A percentile compares a stretch with the other conserved stretches of the same genome.
Evolutionary conservation across 2,113 vertebrate species (phyloP).

Genomic region (Phyllostomus discolor): DNA sequence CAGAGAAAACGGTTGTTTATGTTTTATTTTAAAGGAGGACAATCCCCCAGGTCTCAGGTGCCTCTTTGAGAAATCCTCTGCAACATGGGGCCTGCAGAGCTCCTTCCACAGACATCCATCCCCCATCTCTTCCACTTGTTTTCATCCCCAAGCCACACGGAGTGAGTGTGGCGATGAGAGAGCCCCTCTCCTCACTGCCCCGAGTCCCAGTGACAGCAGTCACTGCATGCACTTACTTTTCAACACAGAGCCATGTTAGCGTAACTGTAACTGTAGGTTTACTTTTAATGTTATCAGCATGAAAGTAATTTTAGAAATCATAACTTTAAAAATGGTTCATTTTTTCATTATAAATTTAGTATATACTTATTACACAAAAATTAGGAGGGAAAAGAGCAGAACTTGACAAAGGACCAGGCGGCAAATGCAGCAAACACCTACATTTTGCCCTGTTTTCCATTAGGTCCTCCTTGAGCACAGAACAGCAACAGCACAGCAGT

Average conservation of each 20-base stretch:
- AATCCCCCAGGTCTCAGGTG: neutral
- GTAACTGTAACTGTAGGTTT: constrained; percentile 39
- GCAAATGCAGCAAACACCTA: neutral
- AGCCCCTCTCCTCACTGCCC: neutral
- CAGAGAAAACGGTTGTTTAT: neutral
- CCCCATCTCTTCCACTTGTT: neutral
- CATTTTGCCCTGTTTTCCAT: neutral
- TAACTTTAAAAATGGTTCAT: constrained; percentile 36
- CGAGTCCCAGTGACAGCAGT: neutral
- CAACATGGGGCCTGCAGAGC: neutral
- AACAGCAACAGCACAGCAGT: neutral
- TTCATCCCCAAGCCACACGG: constrained; percentile 2
- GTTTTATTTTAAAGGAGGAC: neutral
- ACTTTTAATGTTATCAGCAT: constrained; percentile 28
- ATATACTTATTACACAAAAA: constrained; percentile 31
- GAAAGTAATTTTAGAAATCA: constrained; percentile 41
- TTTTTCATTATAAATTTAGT: constrained; percentile 44
- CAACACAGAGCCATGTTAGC: neutral
- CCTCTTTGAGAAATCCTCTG: neutral
- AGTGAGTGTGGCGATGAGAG: neutral
- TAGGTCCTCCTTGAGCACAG: neutral
- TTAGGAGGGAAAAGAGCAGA: neutral
- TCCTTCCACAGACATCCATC: neutral
- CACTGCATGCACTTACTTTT: neutral
- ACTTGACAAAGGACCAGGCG: neutral